A percentile compares a stretch with the other conserved stretches of the same genome.
These are phyloP conservation scores for Clivina fossor DNA, from an alignment of 2,888 invertebrate species.

Conservation along the genomic window DNA sequence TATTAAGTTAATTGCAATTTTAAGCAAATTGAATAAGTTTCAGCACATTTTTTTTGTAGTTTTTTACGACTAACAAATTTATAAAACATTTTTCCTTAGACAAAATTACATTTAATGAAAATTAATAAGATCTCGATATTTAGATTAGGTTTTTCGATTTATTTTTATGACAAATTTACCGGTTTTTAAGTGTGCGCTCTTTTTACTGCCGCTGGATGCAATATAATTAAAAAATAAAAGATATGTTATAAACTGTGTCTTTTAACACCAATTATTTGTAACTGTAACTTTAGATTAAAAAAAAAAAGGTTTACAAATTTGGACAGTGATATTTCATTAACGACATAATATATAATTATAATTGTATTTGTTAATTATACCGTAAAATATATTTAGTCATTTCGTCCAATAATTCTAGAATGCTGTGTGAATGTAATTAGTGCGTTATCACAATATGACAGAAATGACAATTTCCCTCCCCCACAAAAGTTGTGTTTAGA, in stretches of 20 bases:
- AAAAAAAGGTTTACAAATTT: conserved; percentile 26
- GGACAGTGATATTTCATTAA: conserved; percentile 24
- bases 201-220: conserved; percentile 32
- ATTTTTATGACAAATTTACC: too few species aligned
- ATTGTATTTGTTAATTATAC: conserved; percentile 26
- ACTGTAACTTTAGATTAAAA: conserved; percentile 1
- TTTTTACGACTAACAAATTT: too few species aligned
- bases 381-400: conserved; percentile 23
- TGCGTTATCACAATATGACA: not conserved
- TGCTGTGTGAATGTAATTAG: conserved; percentile 10
- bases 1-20: too few species aligned
- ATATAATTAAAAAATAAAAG: conserved; percentile 26
- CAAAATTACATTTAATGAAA: too few species aligned
- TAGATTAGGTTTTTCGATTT: too few species aligned
- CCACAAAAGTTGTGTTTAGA: too few species aligned
- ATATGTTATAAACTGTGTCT: conserved; percentile 25
- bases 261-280: conserved; percentile 28
- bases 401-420: conserved; percentile 24
- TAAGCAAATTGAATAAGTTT: too few species aligned
- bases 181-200: conserved; percentile 22
- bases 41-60: too few species aligned
- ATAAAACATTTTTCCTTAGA: too few species aligned
- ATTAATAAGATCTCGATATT: too few species aligned
- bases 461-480: too few species aligned
- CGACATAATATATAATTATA: conserved; percentile 24